Evolutionary conservation across 2,888 invertebrate genomes (phyloP).

Genomic region (Phortica okadai): DNA sequence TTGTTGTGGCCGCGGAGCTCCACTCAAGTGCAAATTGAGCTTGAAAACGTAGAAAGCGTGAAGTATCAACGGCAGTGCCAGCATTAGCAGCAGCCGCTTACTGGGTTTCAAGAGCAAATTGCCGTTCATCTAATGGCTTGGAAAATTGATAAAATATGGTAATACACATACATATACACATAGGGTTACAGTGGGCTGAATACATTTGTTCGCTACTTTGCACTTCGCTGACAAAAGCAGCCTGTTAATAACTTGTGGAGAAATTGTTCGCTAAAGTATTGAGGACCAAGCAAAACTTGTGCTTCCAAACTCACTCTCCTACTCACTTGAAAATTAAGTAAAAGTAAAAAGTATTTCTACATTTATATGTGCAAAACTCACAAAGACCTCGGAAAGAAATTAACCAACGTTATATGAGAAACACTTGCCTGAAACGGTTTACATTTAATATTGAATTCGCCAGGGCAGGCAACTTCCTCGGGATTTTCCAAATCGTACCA

Average conservation of each 20-base stretch:
- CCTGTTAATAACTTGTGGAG: constrained; percentile 69
- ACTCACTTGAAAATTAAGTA: constrained; percentile 32
- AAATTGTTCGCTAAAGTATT: constrained; percentile 69
- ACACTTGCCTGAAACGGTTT: constrained; percentile 79
- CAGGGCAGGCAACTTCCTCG: constrained; percentile 84
- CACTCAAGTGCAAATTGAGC: constrained; percentile 69
- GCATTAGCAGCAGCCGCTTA: neutral
- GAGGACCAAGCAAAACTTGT: constrained; percentile 66
- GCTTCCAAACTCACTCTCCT: constrained; percentile 60
- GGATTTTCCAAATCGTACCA: constrained; percentile 93
- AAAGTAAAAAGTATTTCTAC: constrained; percentile 14
- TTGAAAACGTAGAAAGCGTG: constrained; percentile 27
- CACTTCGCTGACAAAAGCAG: constrained; percentile 65
- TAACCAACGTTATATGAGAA: constrained; percentile 68
- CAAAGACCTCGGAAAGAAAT: constrained; percentile 68
- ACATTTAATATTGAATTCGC: constrained; percentile 82
- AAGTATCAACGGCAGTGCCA: neutral
- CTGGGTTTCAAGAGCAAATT: constrained; percentile 63
- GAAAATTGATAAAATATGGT: constrained; percentile 74
- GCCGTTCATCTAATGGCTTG: constrained; percentile 71
- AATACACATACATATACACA: constrained; percentile 53
- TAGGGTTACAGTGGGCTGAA: constrained; percentile 33
- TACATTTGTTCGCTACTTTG: constrained; percentile 27
- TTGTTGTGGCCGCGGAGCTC: constrained; percentile 44
- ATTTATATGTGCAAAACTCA: constrained; percentile 65